Percentiles rank a stretch among this genome's conserved stretches.
phyloP scores from a whole-genome alignment of 2,888 invertebrate species.

The Parochlus steinenii region DNA sequence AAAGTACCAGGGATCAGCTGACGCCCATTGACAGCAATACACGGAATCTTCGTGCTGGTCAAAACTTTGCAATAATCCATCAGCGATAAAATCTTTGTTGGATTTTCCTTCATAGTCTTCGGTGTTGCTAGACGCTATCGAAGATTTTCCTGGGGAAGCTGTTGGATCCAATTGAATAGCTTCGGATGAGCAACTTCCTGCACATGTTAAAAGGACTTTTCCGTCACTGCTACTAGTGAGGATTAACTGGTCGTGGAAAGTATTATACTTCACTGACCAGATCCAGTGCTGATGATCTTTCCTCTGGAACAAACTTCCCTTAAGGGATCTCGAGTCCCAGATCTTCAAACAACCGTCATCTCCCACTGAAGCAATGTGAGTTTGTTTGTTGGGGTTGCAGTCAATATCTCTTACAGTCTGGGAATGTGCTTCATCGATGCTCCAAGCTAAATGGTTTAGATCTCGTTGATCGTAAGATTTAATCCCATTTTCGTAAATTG shows the following conservation, averaged over 20 bases:
- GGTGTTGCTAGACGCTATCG: slow-evolving; percentile 8
- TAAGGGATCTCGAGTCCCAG: slow-evolving; percentile 71
- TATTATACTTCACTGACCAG: slow-evolving; percentile 89
- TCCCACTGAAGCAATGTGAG: slow-evolving; percentile 82
- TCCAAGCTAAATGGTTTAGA: slow-evolving; percentile 57
- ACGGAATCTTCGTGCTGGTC: slow-evolving; percentile 98
- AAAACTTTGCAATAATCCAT: slow-evolving; percentile 80
- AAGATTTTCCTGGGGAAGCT: not conserved
- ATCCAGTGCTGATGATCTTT: slow-evolving; percentile 84
- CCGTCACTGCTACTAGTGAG: slow-evolving; percentile 91
- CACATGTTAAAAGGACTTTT: slow-evolving; percentile 73
- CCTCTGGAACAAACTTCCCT: slow-evolving; percentile 59
- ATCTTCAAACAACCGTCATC: slow-evolving; percentile 91
- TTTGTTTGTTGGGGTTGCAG: slow-evolving; percentile 98
- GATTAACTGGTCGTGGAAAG: slow-evolving; percentile 90
- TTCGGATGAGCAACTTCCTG: slow-evolving; percentile 77
- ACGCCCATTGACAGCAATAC: slow-evolving; percentile 93
- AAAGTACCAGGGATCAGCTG: slow-evolving; percentile 96
- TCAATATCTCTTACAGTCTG: slow-evolving; percentile 77
- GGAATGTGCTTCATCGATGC: slow-evolving; percentile 71
- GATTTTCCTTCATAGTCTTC: slow-evolving; percentile 5
- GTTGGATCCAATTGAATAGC: slow-evolving; percentile 22
- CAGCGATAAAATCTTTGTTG: slow-evolving; percentile 29
- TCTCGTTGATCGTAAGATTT: slow-evolving; percentile 78
- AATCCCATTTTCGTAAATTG: slow-evolving; percentile 70